Base-by-base conservation (phyloP, 2,888 invertebrate species). In the Bugula neritina region DNA sequence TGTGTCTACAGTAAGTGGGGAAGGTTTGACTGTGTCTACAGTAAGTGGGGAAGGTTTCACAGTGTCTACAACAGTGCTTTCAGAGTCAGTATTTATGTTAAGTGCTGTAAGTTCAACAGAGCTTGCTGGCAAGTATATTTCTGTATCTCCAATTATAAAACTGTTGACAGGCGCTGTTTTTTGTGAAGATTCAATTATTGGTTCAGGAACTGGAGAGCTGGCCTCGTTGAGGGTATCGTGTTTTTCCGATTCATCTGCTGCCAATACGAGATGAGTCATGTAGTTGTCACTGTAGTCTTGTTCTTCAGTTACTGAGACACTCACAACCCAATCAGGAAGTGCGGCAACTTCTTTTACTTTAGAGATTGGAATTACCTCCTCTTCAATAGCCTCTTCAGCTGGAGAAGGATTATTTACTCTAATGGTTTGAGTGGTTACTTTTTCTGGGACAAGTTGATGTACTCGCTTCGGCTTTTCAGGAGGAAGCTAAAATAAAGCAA, bases 401-500 rank as follows among this genome's bases (percentile, higher is more conserved):
- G 10, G 5, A 10, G 63, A 63, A 31, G 29, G 17, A 2, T 63
- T 13, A 13, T 25, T 3, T 31, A 5, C 25, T 3, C 31, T 10
- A 13, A 31, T 3, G 5, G 63, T 13, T 5, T 17, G 55, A 10
- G 31, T 21, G 5, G 27, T 63, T 31, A 31, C 63, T 10, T 13
- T 31, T 13, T 21, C 63, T 29, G 63, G 31, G 2, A 63, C 31
- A 27, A 63, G 63, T n/a, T 63, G 63, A 63, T 63, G 63, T 13
- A 63, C 31, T 25, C 63, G 27, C n/a, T 63, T 63, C 5, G 63
- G 63, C n/a, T 63, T 63, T 27, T 63, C 63, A 21, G 63, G 63
- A 13, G 63, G 63, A 63, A 63, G 3, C 63, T 63, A 31, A 2
- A 63, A n/a, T 5, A 57, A 57, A 23, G 25, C n/a, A n/a, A n/a